Evolutionary conservation across 2,888 invertebrate genomes (phyloP), one percentile per base, ranked within the genome.

Genomic region (Labia minor): DNA sequence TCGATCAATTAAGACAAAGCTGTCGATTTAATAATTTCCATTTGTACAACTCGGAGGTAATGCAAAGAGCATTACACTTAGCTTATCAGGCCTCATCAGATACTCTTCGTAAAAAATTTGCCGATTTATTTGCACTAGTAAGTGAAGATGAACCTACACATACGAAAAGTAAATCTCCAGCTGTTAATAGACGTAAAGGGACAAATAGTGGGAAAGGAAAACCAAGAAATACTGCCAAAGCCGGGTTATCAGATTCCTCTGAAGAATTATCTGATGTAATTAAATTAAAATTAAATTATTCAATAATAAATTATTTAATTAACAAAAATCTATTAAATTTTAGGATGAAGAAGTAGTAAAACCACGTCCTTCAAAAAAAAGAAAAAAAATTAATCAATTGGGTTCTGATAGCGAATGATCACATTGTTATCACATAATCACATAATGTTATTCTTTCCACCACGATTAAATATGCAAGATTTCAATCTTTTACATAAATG

Each of bases 341-440:
- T 79, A 91, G 86, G 89, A 95, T 77, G 95, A 95, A 79, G 93
- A 92, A 80, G 88, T 92, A 76, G 88, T 91, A 20, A 92, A 92
- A 80, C 90, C 90, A 74, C 92, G 92, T 79, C 90, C 90, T 79
- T 88, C 91, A 70, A 95, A 94, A 79, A 90, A 92, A 77, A 84
- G 94, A n/a, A 79, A 92, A 88, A 91, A 91, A 82, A 76, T 80
- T 65, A 79, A 78, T 72, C 76, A 77, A 66, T 87, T 90, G 68
- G 87, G 90, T 77, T 92, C 91, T 72, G 95, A 95, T 80, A 94
- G 93, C 80, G 94, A 95, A 86, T 94, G 89, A 92, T 86, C 67
- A n/a, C n/a, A n/a, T 61, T 62, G n/a, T 18, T 61, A 65, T 65
- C 26, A 62, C 19, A 67, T 64, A 64, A 19, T 16, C 37, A n/a